Conservation (phyloP, 1,140 invertebrate genomes). For the Trachelipus rathkii region DNA sequence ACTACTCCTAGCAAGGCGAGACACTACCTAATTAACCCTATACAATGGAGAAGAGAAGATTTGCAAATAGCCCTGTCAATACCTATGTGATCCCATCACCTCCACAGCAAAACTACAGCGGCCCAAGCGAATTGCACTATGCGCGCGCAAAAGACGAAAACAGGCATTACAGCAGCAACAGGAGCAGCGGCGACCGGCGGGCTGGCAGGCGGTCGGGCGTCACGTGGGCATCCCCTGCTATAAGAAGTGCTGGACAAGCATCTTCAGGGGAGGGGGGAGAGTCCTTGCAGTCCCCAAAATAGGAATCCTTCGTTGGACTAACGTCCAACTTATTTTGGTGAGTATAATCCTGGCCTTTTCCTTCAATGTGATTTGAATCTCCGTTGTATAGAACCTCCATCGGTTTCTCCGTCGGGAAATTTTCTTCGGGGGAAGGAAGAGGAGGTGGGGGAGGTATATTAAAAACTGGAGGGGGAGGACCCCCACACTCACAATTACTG, state of each 20-base stretch:
- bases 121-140: too few species aligned
- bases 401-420: neutral
- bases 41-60: too few species aligned
- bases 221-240: conserved; percentile 37
- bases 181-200: conserved; percentile 37
- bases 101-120: too few species aligned
- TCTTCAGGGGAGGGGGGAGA: conserved; percentile 29
- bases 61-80: too few species aligned
- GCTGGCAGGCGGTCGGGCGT: conserved; percentile 34
- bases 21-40: too few species aligned
- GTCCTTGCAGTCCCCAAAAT: conserved; percentile 20
- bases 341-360: neutral
- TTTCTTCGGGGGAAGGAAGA: neutral
- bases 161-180: conserved; percentile 33
- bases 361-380: neutral
- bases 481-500: neutral
- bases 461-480: neutral
- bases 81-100: too few species aligned
- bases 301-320: neutral
- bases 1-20: too few species aligned
- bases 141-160: too few species aligned
- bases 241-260: conserved; percentile 37
- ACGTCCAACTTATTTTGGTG: neutral
- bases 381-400: neutral
- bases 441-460: neutral